Percentiles rank a stretch among this genome's conserved stretches.
These are phyloP conservation scores for Cydia amplana DNA, from an alignment of 1,140 invertebrate genomes.

Conservation along the genomic window DNA sequence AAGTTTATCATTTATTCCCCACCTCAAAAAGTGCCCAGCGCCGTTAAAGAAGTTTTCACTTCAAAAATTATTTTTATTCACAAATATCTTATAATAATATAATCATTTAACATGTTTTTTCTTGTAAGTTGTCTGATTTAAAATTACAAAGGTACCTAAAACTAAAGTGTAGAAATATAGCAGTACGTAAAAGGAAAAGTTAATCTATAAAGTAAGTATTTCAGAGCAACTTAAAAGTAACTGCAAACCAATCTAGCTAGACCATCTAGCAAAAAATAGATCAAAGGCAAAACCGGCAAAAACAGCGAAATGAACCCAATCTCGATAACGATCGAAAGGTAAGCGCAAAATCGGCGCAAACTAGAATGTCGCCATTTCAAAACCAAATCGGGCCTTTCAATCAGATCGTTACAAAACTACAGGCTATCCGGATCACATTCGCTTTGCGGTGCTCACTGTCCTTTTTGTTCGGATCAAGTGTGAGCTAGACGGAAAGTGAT, in stretches of 20 bases:
- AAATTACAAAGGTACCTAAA: no score
- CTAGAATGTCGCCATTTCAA: constrained; percentile 29
- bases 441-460: constrained; percentile 8
- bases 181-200: not conserved
- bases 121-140: no score
- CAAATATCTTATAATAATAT: no score
- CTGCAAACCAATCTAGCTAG: constrained; percentile 13
- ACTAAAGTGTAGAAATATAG: not conserved
- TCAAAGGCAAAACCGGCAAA: not conserved
- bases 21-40: no score
- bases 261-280: not conserved
- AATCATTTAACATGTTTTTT: no score
- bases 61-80: no score
- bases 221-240: constrained; percentile 7
- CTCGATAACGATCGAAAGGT: constrained; percentile 23
- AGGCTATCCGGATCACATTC: constrained; percentile 5
- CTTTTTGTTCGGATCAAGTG: constrained; percentile 22
- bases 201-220: not conserved
- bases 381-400: constrained; percentile 30
- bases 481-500: constrained; percentile 19
- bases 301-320: constrained; percentile 13
- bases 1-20: no score
- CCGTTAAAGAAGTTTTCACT: no score
- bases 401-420: constrained; percentile 28
- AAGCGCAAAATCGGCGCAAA: constrained; percentile 28